Conservation (phyloP, 2,113 vertebrate species). For the Phrynocephalus versicolor region DNA sequence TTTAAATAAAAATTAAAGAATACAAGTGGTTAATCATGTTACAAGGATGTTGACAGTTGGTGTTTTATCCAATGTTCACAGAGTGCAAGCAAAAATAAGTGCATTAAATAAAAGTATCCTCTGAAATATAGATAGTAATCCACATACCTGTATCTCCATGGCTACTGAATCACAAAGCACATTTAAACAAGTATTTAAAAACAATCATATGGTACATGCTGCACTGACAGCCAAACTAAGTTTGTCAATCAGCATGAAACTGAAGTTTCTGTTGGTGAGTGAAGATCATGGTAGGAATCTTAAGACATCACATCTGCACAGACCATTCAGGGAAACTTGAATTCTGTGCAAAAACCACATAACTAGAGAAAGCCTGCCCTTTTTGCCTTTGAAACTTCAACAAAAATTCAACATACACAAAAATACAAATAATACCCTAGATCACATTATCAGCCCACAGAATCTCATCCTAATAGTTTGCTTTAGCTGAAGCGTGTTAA, state of each 20-base stretch:
- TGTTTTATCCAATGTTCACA: not conserved
- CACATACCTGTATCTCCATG: not conserved
- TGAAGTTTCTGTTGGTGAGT: not conserved
- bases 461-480: not conserved
- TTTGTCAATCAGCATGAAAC: not conserved
- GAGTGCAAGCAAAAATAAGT: not conserved
- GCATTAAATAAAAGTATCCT: not conserved
- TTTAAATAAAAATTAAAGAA: too few relatives aligned
- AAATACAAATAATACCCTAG: not conserved
- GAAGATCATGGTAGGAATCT: not conserved
- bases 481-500: not conserved
- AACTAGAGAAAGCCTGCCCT: not conserved
- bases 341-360: not conserved
- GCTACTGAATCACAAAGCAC: not conserved
- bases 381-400: not conserved
- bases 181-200: not conserved
- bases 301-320: not conserved
- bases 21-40: not conserved
- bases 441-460: not conserved
- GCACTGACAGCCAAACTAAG: not conserved
- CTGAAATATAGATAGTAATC: not conserved
- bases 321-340: conserved; percentile 2
- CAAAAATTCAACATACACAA: not conserved
- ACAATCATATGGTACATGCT: not conserved
- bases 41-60: not conserved